A percentile compares a stretch with the other conserved stretches of the same genome.
phyloP scores from a whole-genome alignment of 2,113 vertebrate genomes.

The Melozone crissalis region DNA sequence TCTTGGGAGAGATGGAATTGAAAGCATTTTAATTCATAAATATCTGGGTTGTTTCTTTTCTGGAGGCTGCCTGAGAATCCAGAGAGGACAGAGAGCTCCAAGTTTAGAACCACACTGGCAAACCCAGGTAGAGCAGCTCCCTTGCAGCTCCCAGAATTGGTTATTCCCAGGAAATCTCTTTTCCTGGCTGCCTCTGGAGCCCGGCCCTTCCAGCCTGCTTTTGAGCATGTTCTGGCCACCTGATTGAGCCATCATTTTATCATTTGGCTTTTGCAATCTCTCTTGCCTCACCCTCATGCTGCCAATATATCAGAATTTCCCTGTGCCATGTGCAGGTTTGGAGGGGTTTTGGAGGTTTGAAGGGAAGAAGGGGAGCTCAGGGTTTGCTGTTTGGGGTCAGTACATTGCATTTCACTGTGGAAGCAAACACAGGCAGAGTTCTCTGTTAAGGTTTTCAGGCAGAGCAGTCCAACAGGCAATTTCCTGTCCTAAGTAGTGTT shows the following conservation, averaged over 20 bases:
- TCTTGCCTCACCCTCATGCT: conserved; percentile 12
- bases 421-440: neutral
- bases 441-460: conserved; percentile 28
- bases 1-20: conserved; percentile 13
- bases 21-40: conserved; percentile 17
- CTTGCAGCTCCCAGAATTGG: neutral
- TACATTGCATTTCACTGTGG: neutral
- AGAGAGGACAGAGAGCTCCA: neutral
- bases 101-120: neutral
- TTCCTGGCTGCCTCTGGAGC: neutral
- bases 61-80: neutral
- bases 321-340: neutral
- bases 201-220: conserved; percentile 20
- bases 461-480: conserved; percentile 39
- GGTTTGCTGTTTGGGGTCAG: neutral
- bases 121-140: neutral
- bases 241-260: conserved; percentile 57
- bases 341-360: neutral
- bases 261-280: conserved; percentile 45
- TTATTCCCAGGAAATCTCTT: conserved; percentile 10
- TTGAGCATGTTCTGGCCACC: neutral
- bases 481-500: conserved; percentile 42
- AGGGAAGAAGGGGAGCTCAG: neutral
- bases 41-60: neutral
- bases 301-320: neutral